Conservation (phyloP, 1,140 invertebrate species). For the Bombus fervidus region DNA sequence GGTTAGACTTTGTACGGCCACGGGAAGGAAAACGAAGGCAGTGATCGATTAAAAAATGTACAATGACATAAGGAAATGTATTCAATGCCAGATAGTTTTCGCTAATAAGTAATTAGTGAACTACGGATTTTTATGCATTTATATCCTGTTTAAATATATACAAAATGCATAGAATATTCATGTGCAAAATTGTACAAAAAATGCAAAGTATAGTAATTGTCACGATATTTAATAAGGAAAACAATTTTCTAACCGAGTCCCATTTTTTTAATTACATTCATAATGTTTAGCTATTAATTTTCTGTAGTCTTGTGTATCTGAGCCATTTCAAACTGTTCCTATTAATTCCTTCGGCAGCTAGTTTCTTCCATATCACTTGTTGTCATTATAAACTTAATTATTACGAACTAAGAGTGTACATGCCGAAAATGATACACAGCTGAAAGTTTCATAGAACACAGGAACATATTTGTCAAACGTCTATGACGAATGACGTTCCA, state of each 20-base stretch:
- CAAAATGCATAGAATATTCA: neutral
- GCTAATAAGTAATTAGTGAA: neutral
- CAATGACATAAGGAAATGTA: neutral
- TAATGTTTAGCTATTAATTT: too few species aligned
- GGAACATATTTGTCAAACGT: neutral
- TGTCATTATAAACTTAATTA: neutral
- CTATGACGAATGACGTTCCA: too few species aligned
- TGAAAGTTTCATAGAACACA: neutral
- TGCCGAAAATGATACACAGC: too few species aligned
- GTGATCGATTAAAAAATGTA: neutral
- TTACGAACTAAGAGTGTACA: neutral
- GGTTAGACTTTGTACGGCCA: slow-evolving; percentile 10
- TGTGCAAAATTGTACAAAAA: neutral
- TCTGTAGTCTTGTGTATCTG: too few species aligned
- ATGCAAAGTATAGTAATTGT: neutral
- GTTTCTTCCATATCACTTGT: too few species aligned
- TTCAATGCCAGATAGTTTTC: neutral
- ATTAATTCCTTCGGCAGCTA: too few species aligned
- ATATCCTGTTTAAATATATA: neutral
- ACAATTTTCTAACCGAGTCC: neutral
- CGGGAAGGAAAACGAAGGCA: neutral
- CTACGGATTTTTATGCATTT: neutral
- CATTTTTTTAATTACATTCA: neutral
- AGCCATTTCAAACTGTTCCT: too few species aligned
- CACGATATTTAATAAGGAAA: too few species aligned